Percentiles rank a stretch among this genome's conserved stretches.
Evolutionary conservation across 2,113 vertebrate species (phyloP).

Genomic region (Alethe castanea): DNA sequence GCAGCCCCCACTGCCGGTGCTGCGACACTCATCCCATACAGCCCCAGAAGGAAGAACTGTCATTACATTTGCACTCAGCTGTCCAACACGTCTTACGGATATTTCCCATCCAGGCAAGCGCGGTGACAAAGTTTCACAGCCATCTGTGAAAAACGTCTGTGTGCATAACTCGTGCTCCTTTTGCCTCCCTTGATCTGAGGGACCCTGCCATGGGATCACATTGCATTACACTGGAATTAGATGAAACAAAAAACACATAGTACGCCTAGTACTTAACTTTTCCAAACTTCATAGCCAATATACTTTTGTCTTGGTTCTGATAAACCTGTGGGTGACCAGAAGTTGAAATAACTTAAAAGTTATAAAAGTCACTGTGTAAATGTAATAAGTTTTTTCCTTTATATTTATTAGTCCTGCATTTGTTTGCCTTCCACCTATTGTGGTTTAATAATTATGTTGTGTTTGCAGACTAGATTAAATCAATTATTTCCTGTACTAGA

Average conservation of each 20-base stretch:
- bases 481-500: background rate
- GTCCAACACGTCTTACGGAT: fast-evolving
- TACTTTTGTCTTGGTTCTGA: background rate
- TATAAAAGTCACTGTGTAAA: background rate
- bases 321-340: background rate
- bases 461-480: background rate
- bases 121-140: background rate
- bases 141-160: background rate
- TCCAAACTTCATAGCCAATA: background rate
- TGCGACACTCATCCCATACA: too few relatives aligned
- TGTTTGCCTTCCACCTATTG: background rate
- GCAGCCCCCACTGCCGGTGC: too few relatives aligned
- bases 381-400: background rate
- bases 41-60: too few relatives aligned
- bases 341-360: background rate
- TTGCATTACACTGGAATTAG: background rate
- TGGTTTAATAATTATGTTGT: background rate
- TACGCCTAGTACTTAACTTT: background rate
- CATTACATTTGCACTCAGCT: too few relatives aligned
- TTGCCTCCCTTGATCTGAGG: background rate
- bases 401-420: background rate
- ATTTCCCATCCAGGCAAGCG: background rate
- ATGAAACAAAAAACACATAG: background rate
- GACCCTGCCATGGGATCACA: fast-evolving
- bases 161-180: fast-evolving